Conservation (phyloP, 2,797 vertebrate genomes). For the Microcaecilia unicolor region DNA sequence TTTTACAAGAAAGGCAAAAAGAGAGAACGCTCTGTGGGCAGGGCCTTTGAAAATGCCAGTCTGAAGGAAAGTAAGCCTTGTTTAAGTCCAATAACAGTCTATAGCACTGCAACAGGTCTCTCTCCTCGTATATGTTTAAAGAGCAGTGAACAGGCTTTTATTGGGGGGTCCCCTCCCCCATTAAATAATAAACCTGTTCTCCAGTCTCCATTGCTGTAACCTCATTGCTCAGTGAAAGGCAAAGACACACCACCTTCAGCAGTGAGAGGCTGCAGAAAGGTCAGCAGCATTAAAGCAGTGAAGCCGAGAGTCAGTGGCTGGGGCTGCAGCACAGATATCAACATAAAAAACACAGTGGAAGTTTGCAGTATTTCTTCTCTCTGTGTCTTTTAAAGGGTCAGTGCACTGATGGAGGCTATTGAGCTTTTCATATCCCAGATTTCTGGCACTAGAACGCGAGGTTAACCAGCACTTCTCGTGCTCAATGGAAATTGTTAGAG, state of each 20-base stretch:
- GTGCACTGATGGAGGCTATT: not conserved
- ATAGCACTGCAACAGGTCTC: slow-evolving; percentile 12
- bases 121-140: slow-evolving; percentile 22
- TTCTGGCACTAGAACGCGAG: slow-evolving; percentile 15
- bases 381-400: not conserved
- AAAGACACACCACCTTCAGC: too few relatives aligned
- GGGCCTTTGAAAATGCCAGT: slow-evolving; percentile 3
- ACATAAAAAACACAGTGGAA: too few relatives aligned
- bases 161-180: slow-evolving; percentile 35
- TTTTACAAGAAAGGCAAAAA: not conserved
- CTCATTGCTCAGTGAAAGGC: too few relatives aligned
- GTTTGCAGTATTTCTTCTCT: too few relatives aligned
- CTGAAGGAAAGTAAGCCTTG: not conserved
- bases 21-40: not conserved
- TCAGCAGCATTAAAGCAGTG: too few relatives aligned
- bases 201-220: too few relatives aligned
- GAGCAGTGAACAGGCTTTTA: slow-evolving; percentile 29
- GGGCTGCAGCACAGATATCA: too few relatives aligned
- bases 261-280: too few relatives aligned
- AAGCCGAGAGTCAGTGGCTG: too few relatives aligned
- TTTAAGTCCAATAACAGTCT: slow-evolving; percentile 5
- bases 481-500: slow-evolving; percentile 23
- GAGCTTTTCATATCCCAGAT: slow-evolving; percentile 24
- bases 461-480: slow-evolving; percentile 22
- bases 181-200: slow-evolving; percentile 31